These are phyloP conservation scores for Danio tinwini DNA, from an alignment of 2,797 vertebrate species.

Conservation along the genomic window DNA sequence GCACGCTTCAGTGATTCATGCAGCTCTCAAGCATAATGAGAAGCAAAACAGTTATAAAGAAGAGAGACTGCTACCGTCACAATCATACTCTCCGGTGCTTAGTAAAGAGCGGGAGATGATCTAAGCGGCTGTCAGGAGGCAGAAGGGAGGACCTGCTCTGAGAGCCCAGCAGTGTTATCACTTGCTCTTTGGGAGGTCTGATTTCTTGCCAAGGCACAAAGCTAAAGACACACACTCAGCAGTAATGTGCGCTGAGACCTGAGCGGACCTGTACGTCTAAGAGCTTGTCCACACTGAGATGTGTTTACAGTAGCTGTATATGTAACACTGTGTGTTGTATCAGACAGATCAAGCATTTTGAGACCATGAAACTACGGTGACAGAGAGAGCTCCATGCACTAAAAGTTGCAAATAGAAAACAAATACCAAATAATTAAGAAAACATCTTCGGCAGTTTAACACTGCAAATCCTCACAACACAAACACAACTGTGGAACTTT, in stretches of 20 bases:
- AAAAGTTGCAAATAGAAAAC: too few relatives aligned
- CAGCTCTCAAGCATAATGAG: conserved; percentile 34
- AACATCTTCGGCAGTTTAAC: too few relatives aligned
- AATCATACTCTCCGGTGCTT: conserved; percentile 15
- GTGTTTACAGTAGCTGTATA: too few relatives aligned
- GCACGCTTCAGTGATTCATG: conserved; percentile 30
- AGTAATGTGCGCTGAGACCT: conserved; percentile 35
- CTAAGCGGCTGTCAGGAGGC: conserved; percentile 51
- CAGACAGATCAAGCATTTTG: too few relatives aligned
- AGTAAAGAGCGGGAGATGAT: conserved; percentile 31
- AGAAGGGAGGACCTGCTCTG: conserved; percentile 45
- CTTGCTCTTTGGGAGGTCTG: conserved; percentile 54
- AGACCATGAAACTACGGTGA: too few relatives aligned
- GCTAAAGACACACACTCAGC: conserved; percentile 49
- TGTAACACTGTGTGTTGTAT: too few relatives aligned
- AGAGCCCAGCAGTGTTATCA: conserved; percentile 55
- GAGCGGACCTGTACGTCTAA: conserved; percentile 32
- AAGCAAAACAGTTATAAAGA: conserved; percentile 54
- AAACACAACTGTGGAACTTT: too few relatives aligned
- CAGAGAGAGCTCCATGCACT: too few relatives aligned
- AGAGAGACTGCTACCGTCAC: conserved; percentile 8
- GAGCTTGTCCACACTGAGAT: neutral
- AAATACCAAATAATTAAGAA: too few relatives aligned
- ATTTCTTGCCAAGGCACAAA: conserved; percentile 53
- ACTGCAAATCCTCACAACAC: too few relatives aligned